phyloP scores from a whole-genome alignment of 1,140 invertebrate genomes.

The Trachymyrmex cornetzi region DNA sequence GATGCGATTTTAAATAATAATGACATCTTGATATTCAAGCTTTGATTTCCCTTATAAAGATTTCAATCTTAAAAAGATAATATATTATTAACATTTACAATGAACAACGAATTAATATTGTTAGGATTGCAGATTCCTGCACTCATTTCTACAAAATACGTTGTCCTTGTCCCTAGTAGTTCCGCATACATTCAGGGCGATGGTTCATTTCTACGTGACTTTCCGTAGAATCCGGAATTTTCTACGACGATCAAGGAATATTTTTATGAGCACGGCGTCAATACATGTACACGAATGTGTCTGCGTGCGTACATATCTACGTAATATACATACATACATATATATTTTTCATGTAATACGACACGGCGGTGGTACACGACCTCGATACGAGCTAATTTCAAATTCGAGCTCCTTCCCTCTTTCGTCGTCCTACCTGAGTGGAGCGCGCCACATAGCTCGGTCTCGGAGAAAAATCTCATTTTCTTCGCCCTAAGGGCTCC shows the following conservation, averaged over 20 bases:
- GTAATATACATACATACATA: conserved; percentile 9
- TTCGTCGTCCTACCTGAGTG: conserved; percentile 43
- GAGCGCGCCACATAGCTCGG: conserved; percentile 61
- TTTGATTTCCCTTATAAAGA: background rate
- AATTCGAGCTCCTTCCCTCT: conserved; percentile 82
- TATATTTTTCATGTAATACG: conserved; percentile 77
- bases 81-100: background rate
- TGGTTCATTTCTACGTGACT: conserved; percentile 50
- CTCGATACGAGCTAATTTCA: conserved; percentile 84
- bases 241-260: conserved; percentile 58
- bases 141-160: conserved; percentile 1
- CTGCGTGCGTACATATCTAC: background rate
- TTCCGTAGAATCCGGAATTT: conserved; percentile 53
- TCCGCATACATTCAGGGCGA: conserved; percentile 12
- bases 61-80: background rate
- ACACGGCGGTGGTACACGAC: conserved; percentile 74
- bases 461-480: conserved; percentile 85
- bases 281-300: background rate
- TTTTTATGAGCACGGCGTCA: conserved; percentile 48
- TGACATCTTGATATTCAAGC: background rate
- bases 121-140: background rate
- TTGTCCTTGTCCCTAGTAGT: background rate
- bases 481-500: conserved; percentile 85
- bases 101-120: conserved; percentile 2
- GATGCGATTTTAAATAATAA: background rate